Evolutionary conservation across 1,140 invertebrate species (phyloP), one percentile per base, ranked within the genome.

Genomic region (Aphelinus certus): DNA sequence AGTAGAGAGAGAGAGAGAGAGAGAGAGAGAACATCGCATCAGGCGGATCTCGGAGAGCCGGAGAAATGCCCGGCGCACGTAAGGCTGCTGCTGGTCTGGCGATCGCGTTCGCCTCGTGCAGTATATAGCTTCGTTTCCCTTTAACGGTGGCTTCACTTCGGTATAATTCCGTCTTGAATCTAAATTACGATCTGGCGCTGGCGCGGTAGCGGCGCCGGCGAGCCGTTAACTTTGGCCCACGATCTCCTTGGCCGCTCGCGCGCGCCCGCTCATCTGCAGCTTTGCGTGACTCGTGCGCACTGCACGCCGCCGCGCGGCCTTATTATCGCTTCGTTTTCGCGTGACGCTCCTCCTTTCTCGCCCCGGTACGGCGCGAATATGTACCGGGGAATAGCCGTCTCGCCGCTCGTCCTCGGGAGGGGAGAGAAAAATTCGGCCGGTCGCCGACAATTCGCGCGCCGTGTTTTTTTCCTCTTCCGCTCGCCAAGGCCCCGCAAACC

Each of bases 101-200:
- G 26, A 26, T 26, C 26, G 26, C 26, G 26, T 26, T 26, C 26
- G 26, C 26, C 68, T 72, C 74, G 26, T 26, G 26, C 26, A 26
- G 26, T 26, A 26, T 26, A 26, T 26, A 26, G 51, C 62, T 72
- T 46, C 73, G 43, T 62, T 63, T 73, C 48, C 51, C 49, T 47
- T 65, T 69, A 61, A 73, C 61, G 66, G 26, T 60, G 48, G n/a
- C 43, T 53, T n/a, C 5, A 47, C n/a, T 49, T 56, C 42, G 3
- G 55, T 43, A 47, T 66, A 61, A 73, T 73, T 67, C 61, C 64
- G 6, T 9, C 49, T 73, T 65, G 57, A 73, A 73, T 73, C 65
- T 73, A 73, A 73, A 73, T 68, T 73, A 58, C 65, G 26, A 73
- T 73, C 65, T 73, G 26, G 7, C 60, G 49, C 6, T 61, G 61